Percentiles rank a stretch among this genome's conserved stretches.
These are phyloP conservation scores for Drosophila grimshawi DNA, from an alignment of 1,140 invertebrate genomes.

Conservation along the genomic window DNA sequence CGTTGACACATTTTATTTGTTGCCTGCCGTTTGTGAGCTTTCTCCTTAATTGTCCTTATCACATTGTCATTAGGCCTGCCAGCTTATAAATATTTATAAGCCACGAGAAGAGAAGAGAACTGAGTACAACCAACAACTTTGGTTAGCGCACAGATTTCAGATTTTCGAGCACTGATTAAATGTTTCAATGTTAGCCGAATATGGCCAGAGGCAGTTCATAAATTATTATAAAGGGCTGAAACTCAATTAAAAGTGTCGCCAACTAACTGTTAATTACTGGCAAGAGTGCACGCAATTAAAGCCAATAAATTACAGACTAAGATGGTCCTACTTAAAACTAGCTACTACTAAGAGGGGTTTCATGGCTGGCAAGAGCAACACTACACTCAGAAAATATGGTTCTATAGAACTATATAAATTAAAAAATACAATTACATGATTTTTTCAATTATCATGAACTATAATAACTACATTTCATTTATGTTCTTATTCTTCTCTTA, in stretches of 20 bases:
- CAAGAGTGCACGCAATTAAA: constrained; percentile 56
- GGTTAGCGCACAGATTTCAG: constrained; percentile 64
- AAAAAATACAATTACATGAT: too few species aligned
- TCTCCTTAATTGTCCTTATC: constrained; percentile 83
- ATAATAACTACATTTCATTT: too few species aligned
- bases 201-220: constrained; percentile 71
- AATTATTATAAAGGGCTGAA: constrained; percentile 75
- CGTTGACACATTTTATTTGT: constrained; percentile 53
- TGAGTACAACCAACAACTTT: constrained; percentile 11
- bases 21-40: constrained; percentile 46
- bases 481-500: too few species aligned
- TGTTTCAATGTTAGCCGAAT: constrained; percentile 69
- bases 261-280: constrained; percentile 69
- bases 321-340: neutral
- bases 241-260: constrained; percentile 78
- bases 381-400: neutral
- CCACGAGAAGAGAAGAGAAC: neutral
- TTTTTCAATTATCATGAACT: too few species aligned
- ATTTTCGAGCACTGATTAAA: constrained; percentile 81
- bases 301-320: constrained; percentile 58
- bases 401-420: too few species aligned
- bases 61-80: constrained; percentile 74
- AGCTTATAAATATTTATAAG: constrained; percentile 78
- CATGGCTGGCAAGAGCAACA: neutral
- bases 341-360: constrained; percentile 1